Evolutionary conservation across 2,888 invertebrate genomes (phyloP), one percentile per base, ranked within the genome.

Genomic region (Aleiodes testaceus): DNA sequence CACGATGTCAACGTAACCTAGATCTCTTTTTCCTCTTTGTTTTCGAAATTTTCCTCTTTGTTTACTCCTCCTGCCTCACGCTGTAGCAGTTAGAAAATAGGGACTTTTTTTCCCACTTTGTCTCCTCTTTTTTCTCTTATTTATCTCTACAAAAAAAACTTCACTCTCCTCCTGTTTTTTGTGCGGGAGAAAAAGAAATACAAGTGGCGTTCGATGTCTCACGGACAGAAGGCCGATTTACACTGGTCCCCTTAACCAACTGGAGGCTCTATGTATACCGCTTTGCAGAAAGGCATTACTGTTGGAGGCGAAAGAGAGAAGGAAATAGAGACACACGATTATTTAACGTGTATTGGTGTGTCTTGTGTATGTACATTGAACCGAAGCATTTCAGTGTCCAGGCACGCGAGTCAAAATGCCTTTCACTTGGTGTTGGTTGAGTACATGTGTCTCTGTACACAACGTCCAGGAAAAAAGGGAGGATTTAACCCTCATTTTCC

Each of bases 161-260:
- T 36, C 36, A 36, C 36, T 36, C 9, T 26, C 4, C 3, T 5
- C 9, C 7, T 36, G 4, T 36, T 36, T 36, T 36, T 36, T 36
- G 9, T 36, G 36, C 9, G 26, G 26, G 26, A 26, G 11, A 7
- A 14, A 47, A 14, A 47, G 0, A 14, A 4, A 47, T 47, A 47
- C 47, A 16, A 47, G 47, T 16, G 47, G 16, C 59, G 59, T 20
- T 66, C 70, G 70, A 70, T 36, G 70, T 69, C 49, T 74, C 75
- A 74, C 82, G 77, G 80, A 73, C 84, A 85, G 81, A 85, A 83
- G 84, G 83, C 84, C 82, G 84, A 81, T 83, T 85, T 84, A 82
- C 80, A 85, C 85, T 86, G 85, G 81, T 81, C 79, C 80, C 81
- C 79, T 81, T 75, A 79, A 79, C 79, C 79, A 75, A 75, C 79